Evolutionary conservation across 2,888 invertebrate genomes (phyloP), one percentile per base, ranked within the genome.

Genomic region (Lymantria dispar): DNA sequence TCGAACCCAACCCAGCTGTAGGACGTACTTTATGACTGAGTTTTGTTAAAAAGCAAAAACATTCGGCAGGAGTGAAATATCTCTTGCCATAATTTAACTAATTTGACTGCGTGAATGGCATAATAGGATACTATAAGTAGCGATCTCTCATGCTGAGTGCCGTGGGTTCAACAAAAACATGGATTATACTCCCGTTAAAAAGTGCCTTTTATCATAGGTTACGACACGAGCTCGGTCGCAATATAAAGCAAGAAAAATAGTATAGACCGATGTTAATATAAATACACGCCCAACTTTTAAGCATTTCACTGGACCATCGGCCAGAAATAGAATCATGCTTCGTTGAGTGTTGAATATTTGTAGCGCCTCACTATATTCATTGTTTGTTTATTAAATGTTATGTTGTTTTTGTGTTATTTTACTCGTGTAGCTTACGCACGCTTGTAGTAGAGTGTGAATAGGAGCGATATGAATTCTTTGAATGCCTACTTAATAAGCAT

Each of bases 251-350:
- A 73, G 64, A 70, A 61, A 53, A 74, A 78, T 78, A 78, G 74
- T 68, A 67, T 62, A 67, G 68, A 64, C 62, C 8, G 68, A 68
- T 70, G 63, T 67, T 74, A 69, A 59, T 57, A 64, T 64, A 66
- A 57, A 55, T 60, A 62, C 57, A 51, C 68, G 66, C 66, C 65
- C 58, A 47, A 58, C 60, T 56, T 50, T 50, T 53, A 49, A 64
- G 68, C 70, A 72, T 71, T 73, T 62, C 63, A 66, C 52, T 64
- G 69, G 80, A 75, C 78, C 68, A 80, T 80, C 57, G 77, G 69
- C 79, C 82, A 60, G 60, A 53, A 59, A 58, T 55, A 64, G 56
- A 66, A 71, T 74, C 70, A 72, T 68, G 60, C 62, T 51, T 46
- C 54, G 52, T 60, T 55, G 59, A 63, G 60, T 69, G 68, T 62